Evolutionary conservation across 1,140 invertebrate genomes (phyloP).

Genomic region (Physella acuta): DNA sequence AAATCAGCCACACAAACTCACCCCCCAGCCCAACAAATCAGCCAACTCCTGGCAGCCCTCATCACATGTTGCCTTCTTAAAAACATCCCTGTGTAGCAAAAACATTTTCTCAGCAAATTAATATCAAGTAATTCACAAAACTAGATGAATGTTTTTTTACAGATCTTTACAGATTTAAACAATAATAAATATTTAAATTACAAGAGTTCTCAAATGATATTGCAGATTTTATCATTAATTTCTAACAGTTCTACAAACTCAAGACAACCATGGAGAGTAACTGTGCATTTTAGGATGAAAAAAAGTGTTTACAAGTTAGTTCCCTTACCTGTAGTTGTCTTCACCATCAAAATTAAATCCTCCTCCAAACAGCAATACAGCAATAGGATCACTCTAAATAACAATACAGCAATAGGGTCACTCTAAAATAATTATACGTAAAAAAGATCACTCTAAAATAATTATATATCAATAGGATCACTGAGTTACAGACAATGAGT

Average conservation of each 20-base stretch:
- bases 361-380: conserved; percentile 65
- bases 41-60: conserved; percentile 78
- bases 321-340: conserved; percentile 45
- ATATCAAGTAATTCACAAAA: not conserved
- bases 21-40: conserved; percentile 79
- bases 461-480: not conserved
- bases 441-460: not conserved
- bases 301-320: too few relatives aligned
- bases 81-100: conserved; percentile 72
- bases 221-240: not conserved
- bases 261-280: not conserved
- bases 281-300: not conserved
- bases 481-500: not conserved
- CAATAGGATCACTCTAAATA: conserved; percentile 57
- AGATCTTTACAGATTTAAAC: not conserved
- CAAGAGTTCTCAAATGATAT: not conserved
- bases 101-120: not conserved
- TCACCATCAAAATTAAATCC: conserved; percentile 70
- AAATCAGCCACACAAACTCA: too few relatives aligned
- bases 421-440: conserved; percentile 25
- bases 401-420: not conserved
- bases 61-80: conserved; percentile 84
- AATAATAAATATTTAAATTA: not conserved
- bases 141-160: not conserved
- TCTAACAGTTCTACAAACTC: not conserved